Conservation (phyloP, 2,113 vertebrate genomes). For the Apteryx owenii region DNA sequence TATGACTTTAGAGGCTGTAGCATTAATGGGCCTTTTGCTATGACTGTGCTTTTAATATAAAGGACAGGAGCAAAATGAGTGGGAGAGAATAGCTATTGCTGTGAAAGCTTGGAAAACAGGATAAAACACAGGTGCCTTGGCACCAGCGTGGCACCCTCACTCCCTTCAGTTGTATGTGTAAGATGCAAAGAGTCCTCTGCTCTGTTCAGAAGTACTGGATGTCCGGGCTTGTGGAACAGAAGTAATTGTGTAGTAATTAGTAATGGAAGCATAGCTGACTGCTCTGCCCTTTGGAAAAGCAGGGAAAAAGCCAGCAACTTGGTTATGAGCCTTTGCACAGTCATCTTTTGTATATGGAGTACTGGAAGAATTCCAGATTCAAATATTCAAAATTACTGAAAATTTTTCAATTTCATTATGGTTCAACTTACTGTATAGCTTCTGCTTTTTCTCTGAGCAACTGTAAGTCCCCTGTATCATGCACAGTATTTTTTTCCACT, state of each 20-base stretch:
- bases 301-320: neutral
- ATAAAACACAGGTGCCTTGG: neutral
- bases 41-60: neutral
- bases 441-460: neutral
- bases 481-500: neutral
- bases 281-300: neutral
- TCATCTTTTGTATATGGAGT: neutral
- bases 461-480: neutral
- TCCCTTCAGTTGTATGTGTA: neutral
- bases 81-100: neutral
- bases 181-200: neutral
- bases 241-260: too few relatives aligned
- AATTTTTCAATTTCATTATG: too few relatives aligned
- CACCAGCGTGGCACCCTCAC: neutral
- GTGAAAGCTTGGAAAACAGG: neutral
- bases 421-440: neutral
- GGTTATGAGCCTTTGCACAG: neutral
- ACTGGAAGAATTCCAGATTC: neutral
- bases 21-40: neutral
- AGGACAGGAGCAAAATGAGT: neutral
- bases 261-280: neutral
- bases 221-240: neutral
- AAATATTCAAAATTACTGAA: neutral
- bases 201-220: neutral
- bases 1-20: fast-evolving